Evolutionary conservation across 2,113 vertebrate species (phyloP), one percentile per base, ranked within the genome.

Genomic region (Phodopus roborovskii): DNA sequence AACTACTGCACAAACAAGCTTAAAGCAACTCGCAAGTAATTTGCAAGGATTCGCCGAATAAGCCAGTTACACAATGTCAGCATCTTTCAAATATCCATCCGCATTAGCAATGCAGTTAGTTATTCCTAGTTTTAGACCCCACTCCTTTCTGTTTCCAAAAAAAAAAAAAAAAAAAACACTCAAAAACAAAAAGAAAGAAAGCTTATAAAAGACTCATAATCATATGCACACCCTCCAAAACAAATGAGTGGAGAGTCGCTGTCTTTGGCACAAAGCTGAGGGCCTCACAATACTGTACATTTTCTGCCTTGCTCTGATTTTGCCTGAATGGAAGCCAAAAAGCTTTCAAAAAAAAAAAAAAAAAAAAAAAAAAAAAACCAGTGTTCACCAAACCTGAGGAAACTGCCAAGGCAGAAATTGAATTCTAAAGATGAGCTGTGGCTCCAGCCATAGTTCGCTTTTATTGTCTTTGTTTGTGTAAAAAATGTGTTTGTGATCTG

Each of bases 321-420:
- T 92, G 94, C 95, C 94, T 96, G 97, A 97, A 97, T 50, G 3
- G 56, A 94, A 96, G 97, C 97, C 97, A 98, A 97, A 95, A 97
- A 93, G 94, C 95, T 97, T 97, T 96, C 95, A 97, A 82, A 56
- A 56, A 53, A 56, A 98, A 95, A 68, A 56, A 56, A 53, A 56
- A 98, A 95, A 68, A n/a, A n/a, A n/a, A n/a, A n/a, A n/a, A n/a
- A 53, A 53, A 50, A 53, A 98, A 95, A 68, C 77, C 88, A 91
- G 92, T 11, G 22, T 90, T 98, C 96, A 94, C 97, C 96, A 62
- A 97, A 95, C 26, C 96, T 89, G 95, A 92, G 56, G 81, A 89
- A 97, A 97, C 91, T 96, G 96, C 97, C 97, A 97, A 97, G 96
- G 88, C 88, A 66, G 73, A 94, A 96, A 97, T 79, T 94, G 95